These are phyloP conservation scores for Sebastes itinus DNA, from an alignment of 2,797 vertebrate genomes.

Conservation along the genomic window DNA sequence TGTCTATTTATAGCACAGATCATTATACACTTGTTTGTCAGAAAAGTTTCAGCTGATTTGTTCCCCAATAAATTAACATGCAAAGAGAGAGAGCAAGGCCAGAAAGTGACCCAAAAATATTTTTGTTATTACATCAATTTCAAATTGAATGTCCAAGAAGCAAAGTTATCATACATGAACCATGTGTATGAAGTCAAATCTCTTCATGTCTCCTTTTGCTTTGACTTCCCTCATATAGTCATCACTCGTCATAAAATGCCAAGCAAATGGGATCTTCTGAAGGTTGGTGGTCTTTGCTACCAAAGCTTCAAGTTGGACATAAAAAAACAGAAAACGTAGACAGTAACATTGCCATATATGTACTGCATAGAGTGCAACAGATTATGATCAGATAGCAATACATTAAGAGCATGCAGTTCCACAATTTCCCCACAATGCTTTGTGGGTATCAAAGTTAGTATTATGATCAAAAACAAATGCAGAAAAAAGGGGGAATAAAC, in stretches of 20 bases:
- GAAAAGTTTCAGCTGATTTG: background rate
- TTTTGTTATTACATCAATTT: background rate
- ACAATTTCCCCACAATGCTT: background rate
- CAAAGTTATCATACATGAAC: conserved; percentile 84
- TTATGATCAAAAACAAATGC: background rate
- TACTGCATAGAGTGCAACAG: background rate
- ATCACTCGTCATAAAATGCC: conserved; percentile 83
- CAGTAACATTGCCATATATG: background rate
- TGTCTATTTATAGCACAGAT: background rate
- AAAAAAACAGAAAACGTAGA: background rate
- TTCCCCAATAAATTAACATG: background rate
- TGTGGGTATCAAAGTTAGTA: background rate
- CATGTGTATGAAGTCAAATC: conserved; percentile 92
- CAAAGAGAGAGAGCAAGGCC: background rate
- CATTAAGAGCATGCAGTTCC: background rate
- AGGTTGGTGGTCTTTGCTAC: conserved; percentile 82
- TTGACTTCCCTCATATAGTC: conserved; percentile 80
- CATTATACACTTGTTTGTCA: background rate
- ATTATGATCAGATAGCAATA: background rate
- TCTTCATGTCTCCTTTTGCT: conserved; percentile 77
- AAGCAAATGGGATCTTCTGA: conserved; percentile 84
- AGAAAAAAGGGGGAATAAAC: no score
- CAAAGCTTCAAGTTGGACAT: conserved; percentile 46
- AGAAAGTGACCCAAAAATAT: background rate
- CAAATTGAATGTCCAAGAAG: background rate